These are phyloP conservation scores for Eumaeus atala DNA, from an alignment of 1,140 invertebrate genomes.

Conservation along the genomic window DNA sequence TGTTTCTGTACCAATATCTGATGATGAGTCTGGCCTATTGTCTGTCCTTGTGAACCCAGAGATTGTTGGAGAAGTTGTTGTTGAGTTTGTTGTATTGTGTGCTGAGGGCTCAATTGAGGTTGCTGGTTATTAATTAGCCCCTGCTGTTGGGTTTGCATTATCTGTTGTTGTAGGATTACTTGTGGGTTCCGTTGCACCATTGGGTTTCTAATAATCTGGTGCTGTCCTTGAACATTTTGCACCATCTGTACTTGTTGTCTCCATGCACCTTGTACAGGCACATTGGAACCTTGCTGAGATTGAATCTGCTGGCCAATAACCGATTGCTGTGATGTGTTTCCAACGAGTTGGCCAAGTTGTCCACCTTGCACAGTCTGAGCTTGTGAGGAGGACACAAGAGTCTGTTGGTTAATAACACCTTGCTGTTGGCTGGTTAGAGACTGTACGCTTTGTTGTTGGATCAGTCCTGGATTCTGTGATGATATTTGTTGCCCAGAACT, in stretches of 20 bases:
- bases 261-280: conserved; percentile 63
- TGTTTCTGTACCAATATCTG: conserved; percentile 71
- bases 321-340: conserved; percentile 46
- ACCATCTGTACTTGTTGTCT: conserved; percentile 73
- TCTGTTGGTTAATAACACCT: conserved; percentile 59
- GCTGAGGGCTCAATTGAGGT: conserved; percentile 58
- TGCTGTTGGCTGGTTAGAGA: conserved; percentile 58
- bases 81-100: conserved; percentile 53
- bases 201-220: conserved; percentile 66
- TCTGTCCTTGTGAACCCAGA: conserved; percentile 56
- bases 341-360: conserved; percentile 53
- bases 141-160: conserved; percentile 68
- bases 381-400: conserved; percentile 51
- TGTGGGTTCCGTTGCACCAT: conserved; percentile 66
- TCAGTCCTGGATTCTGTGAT: conserved; percentile 48
- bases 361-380: conserved; percentile 43
- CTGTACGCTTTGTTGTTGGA: conserved; percentile 64
- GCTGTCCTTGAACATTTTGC: conserved; percentile 63
- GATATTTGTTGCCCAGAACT: conserved; percentile 49
- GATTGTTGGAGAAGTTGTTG: conserved; percentile 63
- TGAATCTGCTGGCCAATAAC: conserved; percentile 63
- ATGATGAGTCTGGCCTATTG: conserved; percentile 60
- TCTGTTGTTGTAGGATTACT: conserved; percentile 68
- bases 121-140: conserved; percentile 63
- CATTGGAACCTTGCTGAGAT: conserved; percentile 50